These are phyloP conservation scores for Aradus depressus DNA, from an alignment of 2,888 invertebrate species.

Conservation along the genomic window DNA sequence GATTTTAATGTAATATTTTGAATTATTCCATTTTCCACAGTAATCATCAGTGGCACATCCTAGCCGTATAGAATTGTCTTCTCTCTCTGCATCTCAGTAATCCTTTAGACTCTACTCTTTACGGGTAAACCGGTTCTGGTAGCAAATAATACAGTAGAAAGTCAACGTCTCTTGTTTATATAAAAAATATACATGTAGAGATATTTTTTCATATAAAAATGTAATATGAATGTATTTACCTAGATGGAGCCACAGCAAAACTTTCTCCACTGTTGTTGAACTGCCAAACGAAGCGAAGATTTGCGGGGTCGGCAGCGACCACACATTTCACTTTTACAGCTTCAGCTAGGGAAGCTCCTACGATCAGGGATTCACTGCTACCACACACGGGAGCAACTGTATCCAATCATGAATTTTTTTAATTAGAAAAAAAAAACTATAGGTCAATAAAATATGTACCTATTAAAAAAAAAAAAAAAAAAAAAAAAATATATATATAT, in stretches of 20 bases:
- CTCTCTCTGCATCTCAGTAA: too few relatives aligned
- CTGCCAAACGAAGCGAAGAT: conserved; percentile 31
- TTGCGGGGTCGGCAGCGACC: conserved; percentile 30
- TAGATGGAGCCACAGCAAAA: conserved; percentile 36
- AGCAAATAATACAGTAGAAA: not conserved
- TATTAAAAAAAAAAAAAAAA: too few relatives aligned
- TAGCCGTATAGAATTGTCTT: too few relatives aligned
- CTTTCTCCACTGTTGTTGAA: conserved; percentile 34
- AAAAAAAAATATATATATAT: too few relatives aligned
- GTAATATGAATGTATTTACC: conserved; percentile 31
- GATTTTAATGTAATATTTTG: too few relatives aligned
- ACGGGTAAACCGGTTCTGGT: not conserved
- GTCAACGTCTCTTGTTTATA: not conserved
- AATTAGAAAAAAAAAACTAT: too few relatives aligned
- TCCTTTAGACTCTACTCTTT: not conserved
- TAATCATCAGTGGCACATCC: too few relatives aligned
- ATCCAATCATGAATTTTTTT: not conserved
- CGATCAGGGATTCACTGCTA: conserved; percentile 57
- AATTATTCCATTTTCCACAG: too few relatives aligned
- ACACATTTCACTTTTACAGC: conserved; percentile 53
- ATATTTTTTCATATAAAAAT: not conserved
- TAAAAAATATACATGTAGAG: not conserved
- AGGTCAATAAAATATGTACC: too few relatives aligned
- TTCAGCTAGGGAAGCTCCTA: conserved; percentile 78
- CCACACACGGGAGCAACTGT: conserved; percentile 74